phyloP scores from a whole-genome alignment of 2,113 vertebrate species.

The Cinclus cinclus region DNA sequence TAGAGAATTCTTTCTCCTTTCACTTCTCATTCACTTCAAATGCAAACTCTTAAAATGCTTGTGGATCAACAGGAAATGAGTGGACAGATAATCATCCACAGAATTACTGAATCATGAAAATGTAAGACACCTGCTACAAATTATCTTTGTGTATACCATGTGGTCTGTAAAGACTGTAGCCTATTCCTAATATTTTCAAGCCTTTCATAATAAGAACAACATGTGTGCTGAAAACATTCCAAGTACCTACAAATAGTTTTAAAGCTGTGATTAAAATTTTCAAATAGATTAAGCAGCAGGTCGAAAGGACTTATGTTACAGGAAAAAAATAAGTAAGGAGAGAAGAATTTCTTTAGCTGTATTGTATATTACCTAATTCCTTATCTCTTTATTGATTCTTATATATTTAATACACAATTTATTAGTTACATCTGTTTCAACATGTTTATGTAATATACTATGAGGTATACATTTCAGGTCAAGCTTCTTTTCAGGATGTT shows the following conservation, averaged over 20 bases:
- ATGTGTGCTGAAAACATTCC: constrained; percentile 65
- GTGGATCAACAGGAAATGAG: constrained; percentile 55
- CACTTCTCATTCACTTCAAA: constrained; percentile 2
- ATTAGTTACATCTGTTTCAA: constrained; percentile 40
- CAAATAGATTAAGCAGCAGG: constrained; percentile 54
- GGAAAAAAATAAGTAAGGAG: constrained; percentile 39
- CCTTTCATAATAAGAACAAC: constrained; percentile 70
- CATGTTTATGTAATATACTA: not conserved
- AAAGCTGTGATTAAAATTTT: constrained; percentile 64
- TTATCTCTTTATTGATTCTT: constrained; percentile 19
- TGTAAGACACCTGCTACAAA: constrained; percentile 66
- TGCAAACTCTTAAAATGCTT: constrained; percentile 29
- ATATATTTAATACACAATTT: constrained; percentile 36
- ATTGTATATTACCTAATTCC: constrained; percentile 30
- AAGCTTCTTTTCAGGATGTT: constrained; percentile 1
- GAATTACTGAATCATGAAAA: constrained; percentile 65
- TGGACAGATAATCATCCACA: constrained; percentile 54
- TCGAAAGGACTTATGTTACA: constrained; percentile 53
- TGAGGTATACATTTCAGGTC: not conserved
- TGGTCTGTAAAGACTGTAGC: constrained; percentile 59
- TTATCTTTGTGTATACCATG: constrained; percentile 55
- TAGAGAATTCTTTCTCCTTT: not conserved
- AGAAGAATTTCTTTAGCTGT: constrained; percentile 29
- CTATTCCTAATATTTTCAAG: constrained; percentile 55
- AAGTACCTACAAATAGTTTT: constrained; percentile 60